Evolutionary conservation across 2,113 vertebrate species (phyloP).

Genomic region (Aptenodytes patagonicus): DNA sequence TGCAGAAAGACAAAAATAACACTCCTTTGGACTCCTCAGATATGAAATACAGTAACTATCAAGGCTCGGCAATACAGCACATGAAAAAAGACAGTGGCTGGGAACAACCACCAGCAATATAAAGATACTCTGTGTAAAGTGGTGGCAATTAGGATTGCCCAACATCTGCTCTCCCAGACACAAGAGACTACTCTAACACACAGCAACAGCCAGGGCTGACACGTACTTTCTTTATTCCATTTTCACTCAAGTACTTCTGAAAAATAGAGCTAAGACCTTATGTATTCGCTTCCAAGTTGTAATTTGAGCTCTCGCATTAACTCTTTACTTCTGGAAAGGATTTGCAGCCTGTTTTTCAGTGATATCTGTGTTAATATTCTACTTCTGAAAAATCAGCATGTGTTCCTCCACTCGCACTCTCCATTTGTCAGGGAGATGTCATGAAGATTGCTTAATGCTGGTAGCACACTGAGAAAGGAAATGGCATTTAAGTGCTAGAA

Average conservation of each 20-base stretch:
- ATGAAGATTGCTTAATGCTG: not conserved
- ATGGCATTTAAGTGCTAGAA: conserved; percentile 40
- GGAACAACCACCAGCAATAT: not conserved
- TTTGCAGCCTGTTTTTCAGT: not conserved
- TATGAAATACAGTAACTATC: not conserved
- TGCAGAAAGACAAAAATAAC: not conserved
- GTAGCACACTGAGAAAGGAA: not conserved
- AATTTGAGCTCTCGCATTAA: not conserved
- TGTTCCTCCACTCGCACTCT: not conserved
- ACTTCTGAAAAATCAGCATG: not conserved
- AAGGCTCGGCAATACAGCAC: not conserved
- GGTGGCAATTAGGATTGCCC: not conserved
- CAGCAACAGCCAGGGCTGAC: not conserved
- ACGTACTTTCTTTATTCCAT: not conserved
- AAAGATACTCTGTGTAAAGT: not conserved
- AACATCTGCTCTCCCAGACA: not conserved
- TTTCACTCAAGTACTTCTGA: not conserved
- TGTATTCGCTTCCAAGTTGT: not conserved
- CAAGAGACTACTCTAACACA: not conserved
- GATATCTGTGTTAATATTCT: not conserved
- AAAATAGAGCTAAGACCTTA: not conserved
- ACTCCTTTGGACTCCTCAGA: not conserved
- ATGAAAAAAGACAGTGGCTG: not conserved
- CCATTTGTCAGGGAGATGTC: not conserved
- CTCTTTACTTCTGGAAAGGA: not conserved